These are phyloP conservation scores for Hedya salicella DNA, from an alignment of 2,888 invertebrate species.

Conservation along the genomic window DNA sequence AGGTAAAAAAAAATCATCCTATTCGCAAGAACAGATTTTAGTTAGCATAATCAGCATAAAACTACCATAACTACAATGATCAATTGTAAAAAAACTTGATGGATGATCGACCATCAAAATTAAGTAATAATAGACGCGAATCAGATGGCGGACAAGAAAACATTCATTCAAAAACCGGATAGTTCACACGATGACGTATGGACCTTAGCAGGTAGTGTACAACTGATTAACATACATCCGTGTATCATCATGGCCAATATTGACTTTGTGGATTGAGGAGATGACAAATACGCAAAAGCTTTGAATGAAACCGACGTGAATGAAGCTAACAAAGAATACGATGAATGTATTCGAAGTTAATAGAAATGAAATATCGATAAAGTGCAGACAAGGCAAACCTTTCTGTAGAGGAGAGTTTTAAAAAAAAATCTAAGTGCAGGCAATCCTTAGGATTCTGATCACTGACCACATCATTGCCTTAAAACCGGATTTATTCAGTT, in stretches of 20 bases:
- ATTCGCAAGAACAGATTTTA: slow-evolving; percentile 1
- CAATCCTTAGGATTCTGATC: no score
- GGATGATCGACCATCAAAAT: slow-evolving; percentile 31
- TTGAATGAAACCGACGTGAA: neutral
- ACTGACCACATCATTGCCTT: no score
- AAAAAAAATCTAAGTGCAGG: no score
- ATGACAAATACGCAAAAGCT: slow-evolving; percentile 8
- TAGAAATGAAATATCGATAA: no score
- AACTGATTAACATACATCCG: slow-evolving; percentile 37
- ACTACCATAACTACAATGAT: slow-evolving; percentile 31
- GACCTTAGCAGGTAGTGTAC: slow-evolving; percentile 28
- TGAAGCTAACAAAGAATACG: neutral
- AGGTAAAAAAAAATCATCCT: slow-evolving; percentile 24
- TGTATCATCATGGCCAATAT: slow-evolving; percentile 32
- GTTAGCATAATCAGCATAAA: slow-evolving; percentile 32
- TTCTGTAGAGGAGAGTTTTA: no score
- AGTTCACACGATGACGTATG: slow-evolving; percentile 40
- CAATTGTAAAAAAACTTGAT: slow-evolving; percentile 35
- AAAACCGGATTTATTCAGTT: no score
- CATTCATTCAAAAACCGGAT: slow-evolving; percentile 38
- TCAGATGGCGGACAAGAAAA: slow-evolving; percentile 31
- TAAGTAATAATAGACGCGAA: slow-evolving; percentile 34
- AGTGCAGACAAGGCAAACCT: no score
- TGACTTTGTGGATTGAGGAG: slow-evolving; percentile 10
- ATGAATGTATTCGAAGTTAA: no score